Conservation (phyloP, 2,797 vertebrate genomes). For the Enteromius viviparus region DNA sequence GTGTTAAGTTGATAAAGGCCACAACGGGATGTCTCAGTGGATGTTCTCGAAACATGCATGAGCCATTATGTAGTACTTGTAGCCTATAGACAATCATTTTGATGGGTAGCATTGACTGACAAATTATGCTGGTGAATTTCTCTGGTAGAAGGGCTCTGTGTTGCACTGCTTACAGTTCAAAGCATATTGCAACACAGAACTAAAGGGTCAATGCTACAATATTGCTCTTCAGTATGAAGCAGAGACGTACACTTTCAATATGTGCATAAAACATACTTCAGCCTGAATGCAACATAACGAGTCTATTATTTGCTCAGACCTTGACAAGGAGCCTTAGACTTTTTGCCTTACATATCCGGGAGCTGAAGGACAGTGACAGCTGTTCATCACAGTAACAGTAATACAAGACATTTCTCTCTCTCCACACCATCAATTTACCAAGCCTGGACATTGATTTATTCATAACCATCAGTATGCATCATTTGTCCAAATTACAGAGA, state of each 20-base stretch:
- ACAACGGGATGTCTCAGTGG: not conserved
- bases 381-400: constrained; percentile 73
- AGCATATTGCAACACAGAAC: not conserved
- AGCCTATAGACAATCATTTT: constrained; percentile 16
- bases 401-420: constrained; percentile 27
- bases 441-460: constrained; percentile 28
- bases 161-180: not conserved
- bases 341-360: constrained; percentile 64
- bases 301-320: constrained; percentile 64
- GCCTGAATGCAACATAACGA: constrained; percentile 20
- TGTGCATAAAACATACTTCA: constrained; percentile 27
- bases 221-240: not conserved
- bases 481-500: constrained; percentile 14
- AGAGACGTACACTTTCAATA: constrained; percentile 27
- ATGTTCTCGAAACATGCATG: not conserved
- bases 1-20: not conserved
- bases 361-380: constrained; percentile 73
- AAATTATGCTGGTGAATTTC: constrained; percentile 19
- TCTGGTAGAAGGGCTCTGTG: not conserved
- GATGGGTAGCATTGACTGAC: not conserved
- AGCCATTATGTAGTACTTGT: not conserved
- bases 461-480: constrained; percentile 19
- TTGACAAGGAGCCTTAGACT: constrained; percentile 60
- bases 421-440: constrained; percentile 44
- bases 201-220: not conserved